A percentile compares a stretch with the other conserved stretches of the same genome.
These are phyloP conservation scores for Drosophila lowei DNA, from an alignment of 1,140 invertebrate genomes.

Conservation along the genomic window DNA sequence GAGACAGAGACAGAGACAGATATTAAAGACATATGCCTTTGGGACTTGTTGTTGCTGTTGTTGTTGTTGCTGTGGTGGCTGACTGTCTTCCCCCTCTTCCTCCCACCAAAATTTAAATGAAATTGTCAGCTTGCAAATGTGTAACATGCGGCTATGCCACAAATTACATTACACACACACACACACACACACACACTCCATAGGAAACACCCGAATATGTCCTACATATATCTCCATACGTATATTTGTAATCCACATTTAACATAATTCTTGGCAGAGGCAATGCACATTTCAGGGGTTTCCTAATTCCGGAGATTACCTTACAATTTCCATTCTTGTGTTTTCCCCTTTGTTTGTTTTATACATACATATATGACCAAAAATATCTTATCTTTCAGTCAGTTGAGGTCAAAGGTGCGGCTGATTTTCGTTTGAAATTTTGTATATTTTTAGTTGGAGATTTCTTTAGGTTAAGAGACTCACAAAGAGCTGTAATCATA, in stretches of 20 bases:
- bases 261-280: slow-evolving; percentile 33
- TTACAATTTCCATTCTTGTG: slow-evolving; percentile 35
- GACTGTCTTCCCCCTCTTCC: no score
- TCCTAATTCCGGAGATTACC: slow-evolving; percentile 43
- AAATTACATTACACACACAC: slow-evolving; percentile 65
- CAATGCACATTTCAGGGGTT: slow-evolving; percentile 43
- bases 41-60: slow-evolving; percentile 19
- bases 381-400: slow-evolving; percentile 9
- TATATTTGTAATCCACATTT: slow-evolving; percentile 14
- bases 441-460: no score
- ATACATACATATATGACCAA: slow-evolving; percentile 18
- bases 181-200: slow-evolving; percentile 15
- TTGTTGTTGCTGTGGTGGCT: slow-evolving; percentile 17
- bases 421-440: neutral
- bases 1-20: slow-evolving; percentile 14
- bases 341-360: slow-evolving; percentile 32
- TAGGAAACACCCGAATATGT: slow-evolving; percentile 19
- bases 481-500: no score
- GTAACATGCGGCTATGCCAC: slow-evolving; percentile 76
- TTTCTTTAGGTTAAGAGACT: no score
- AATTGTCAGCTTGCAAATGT: slow-evolving; percentile 80
- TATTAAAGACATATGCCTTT: slow-evolving; percentile 54
- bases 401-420: slow-evolving; percentile 27
- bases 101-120: slow-evolving; percentile 74
- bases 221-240: slow-evolving; percentile 24